phyloP scores from a whole-genome alignment of 2,888 invertebrate genomes.

The Gari tellinella region DNA sequence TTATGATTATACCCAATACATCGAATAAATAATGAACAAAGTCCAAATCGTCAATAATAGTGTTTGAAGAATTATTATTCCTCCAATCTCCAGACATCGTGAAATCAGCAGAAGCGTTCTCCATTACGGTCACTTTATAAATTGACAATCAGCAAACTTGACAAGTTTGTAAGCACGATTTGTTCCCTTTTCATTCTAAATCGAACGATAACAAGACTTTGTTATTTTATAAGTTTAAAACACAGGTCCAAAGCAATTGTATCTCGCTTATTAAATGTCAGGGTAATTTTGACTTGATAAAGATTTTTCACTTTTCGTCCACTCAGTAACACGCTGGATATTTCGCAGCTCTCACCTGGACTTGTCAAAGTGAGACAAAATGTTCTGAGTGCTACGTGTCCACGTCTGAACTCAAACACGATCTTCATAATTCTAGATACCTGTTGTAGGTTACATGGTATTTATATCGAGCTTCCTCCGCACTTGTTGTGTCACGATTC shows the following conservation, averaged over 20 bases:
- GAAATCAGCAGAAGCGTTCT: neutral
- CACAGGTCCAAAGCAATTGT: slow-evolving; percentile 10
- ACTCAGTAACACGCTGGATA: slow-evolving; percentile 18
- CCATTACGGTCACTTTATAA: neutral
- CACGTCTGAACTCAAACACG: slow-evolving; percentile 7
- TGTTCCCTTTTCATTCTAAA: too few relatives aligned
- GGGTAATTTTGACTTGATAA: neutral
- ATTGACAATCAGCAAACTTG: too few relatives aligned
- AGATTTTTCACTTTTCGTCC: slow-evolving; percentile 7
- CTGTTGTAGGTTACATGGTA: too few relatives aligned
- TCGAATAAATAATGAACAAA: slow-evolving; percentile 49
- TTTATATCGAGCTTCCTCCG: too few relatives aligned
- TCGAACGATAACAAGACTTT: neutral
- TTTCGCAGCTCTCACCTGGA: slow-evolving; percentile 11
- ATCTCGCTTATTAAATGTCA: slow-evolving; percentile 23
- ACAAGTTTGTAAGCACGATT: too few relatives aligned
- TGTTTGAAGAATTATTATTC: neutral
- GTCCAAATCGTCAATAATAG: neutral
- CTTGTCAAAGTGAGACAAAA: slow-evolving; percentile 15
- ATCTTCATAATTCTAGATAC: slow-evolving; percentile 4
- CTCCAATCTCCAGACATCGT: neutral
- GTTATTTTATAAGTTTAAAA: neutral
- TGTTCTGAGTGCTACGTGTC: slow-evolving; percentile 6
- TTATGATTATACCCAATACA: slow-evolving; percentile 77
- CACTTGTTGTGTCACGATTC: too few relatives aligned